These are phyloP conservation scores for Macrostomum cliftonense DNA, from an alignment of 2,888 invertebrate species.

Conservation along the genomic window DNA sequence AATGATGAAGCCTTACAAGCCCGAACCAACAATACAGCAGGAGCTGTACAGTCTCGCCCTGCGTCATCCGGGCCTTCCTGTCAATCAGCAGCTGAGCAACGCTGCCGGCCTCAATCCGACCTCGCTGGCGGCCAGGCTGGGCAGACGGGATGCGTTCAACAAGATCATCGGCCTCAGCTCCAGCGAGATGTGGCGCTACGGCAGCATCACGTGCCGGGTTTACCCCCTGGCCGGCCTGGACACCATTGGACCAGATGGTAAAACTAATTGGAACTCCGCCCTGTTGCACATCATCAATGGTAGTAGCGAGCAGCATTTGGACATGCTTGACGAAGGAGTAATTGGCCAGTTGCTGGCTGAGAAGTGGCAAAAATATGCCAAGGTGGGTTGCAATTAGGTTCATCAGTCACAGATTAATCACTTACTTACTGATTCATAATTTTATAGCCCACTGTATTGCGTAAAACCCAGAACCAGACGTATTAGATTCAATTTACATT, in stretches of 20 bases:
- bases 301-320: slow-evolving; percentile 85
- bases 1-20: too few species aligned
- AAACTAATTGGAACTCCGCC: slow-evolving; percentile 98
- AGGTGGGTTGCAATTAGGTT: slow-evolving; percentile 43
- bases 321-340: slow-evolving; percentile 94
- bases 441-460: too few species aligned
- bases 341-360: slow-evolving; percentile 86
- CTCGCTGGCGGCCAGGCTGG: slow-evolving; percentile 83
- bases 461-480: too few species aligned
- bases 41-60: slow-evolving; percentile 96
- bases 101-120: slow-evolving; percentile 74
- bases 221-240: slow-evolving; percentile 89
- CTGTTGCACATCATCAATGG: slow-evolving; percentile 90
- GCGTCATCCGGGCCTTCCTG: slow-evolving; percentile 74
- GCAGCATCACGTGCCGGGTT: slow-evolving; percentile 90
- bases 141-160: slow-evolving; percentile 80
- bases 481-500: too few species aligned
- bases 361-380: slow-evolving; percentile 96
- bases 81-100: slow-evolving; percentile 74
- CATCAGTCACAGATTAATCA: neutral
- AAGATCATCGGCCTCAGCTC: slow-evolving; percentile 79
- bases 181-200: slow-evolving; percentile 92
- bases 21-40: slow-evolving; percentile 40
- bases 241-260: slow-evolving; percentile 75
- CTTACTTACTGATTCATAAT: too few species aligned